phyloP scores from a whole-genome alignment of 92 coral and sea anemone species.

The Epizoanthus illoricatus region DNA sequence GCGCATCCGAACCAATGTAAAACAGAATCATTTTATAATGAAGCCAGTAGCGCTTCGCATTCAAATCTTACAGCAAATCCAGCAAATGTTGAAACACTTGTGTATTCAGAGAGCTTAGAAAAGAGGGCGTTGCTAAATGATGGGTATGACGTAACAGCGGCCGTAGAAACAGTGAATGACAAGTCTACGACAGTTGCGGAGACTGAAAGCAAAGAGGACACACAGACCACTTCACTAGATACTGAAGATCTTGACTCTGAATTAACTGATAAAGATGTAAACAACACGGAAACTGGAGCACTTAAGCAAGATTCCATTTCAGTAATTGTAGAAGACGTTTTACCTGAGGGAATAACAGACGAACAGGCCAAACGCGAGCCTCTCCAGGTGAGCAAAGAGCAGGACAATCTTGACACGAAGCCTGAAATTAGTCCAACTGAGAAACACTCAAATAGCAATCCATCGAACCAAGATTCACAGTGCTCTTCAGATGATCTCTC shows the following conservation, averaged over 20 bases:
- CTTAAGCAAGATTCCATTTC: too few relatives aligned
- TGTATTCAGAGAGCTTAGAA: not conserved
- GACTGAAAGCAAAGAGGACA: too few relatives aligned
- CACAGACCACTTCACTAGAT: too few relatives aligned
- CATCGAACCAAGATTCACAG: not conserved
- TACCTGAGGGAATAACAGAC: too few relatives aligned
- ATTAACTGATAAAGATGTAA: too few relatives aligned
- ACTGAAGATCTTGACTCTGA: too few relatives aligned
- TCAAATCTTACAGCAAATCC: not conserved
- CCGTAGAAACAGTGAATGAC: not conserved
- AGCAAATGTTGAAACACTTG: not conserved
- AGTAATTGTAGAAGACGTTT: too few relatives aligned
- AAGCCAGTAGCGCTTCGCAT: not conserved
- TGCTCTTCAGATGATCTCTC: not conserved
- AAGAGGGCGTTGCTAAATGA: not conserved
- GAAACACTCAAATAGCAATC: too few relatives aligned
- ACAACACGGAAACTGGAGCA: too few relatives aligned
- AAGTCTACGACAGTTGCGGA: not conserved
- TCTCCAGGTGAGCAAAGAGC: not conserved
- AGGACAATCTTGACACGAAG: not conserved
- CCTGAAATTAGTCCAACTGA: not conserved
- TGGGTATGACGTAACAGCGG: not conserved
- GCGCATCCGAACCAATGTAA: not conserved
- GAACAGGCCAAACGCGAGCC: too few relatives aligned
- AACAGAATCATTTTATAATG: not conserved